These are phyloP conservation scores for Oreocharis arfaki DNA, from an alignment of 2,113 vertebrate genomes.

Conservation along the genomic window DNA sequence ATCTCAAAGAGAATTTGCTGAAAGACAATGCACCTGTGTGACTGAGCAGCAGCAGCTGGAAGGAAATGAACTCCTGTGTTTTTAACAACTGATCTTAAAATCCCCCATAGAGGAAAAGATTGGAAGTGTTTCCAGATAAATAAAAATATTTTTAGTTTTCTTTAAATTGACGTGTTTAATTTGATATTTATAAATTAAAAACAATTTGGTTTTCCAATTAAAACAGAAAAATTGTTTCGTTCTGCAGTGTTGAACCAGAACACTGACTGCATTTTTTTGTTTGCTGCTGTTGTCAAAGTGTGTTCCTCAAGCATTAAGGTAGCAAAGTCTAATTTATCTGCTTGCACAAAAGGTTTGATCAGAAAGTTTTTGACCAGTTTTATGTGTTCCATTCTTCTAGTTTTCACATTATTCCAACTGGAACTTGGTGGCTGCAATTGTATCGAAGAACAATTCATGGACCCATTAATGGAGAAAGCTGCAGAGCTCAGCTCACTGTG, in stretches of 20 bases:
- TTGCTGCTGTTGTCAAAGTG: background rate
- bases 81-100: background rate
- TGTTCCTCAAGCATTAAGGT: background rate
- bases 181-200: background rate
- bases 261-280: background rate
- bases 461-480: background rate
- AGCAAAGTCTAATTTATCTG: background rate
- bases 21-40: background rate
- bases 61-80: background rate
- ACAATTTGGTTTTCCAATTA: background rate
- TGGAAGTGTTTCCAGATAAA: background rate
- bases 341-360: background rate
- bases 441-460: background rate
- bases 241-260: background rate
- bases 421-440: background rate
- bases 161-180: background rate
- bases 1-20: background rate
- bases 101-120: rapidly evolving
- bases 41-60: background rate
- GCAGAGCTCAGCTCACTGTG: background rate
- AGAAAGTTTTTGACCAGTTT: background rate
- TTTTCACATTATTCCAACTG: background rate
- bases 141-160: background rate
- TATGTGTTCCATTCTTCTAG: background rate
- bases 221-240: background rate